Base-by-base conservation (phyloP, 1,140 invertebrate species). In the Phenacoccus solenopsis region DNA sequence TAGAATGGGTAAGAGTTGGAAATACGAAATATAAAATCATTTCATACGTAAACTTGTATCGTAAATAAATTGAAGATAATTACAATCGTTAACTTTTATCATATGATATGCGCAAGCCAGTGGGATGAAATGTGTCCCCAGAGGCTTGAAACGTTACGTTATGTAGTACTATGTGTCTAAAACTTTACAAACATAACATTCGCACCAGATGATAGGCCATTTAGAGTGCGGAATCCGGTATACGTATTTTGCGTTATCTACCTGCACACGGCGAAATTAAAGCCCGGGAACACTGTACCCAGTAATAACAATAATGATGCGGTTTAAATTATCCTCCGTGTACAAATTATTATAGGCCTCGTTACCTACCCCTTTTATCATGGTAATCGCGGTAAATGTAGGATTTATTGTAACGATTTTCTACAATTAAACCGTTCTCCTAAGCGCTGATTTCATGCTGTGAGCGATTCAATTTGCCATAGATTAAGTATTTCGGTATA, bases 1-100 rank as follows among this genome's bases (percentile, higher is more conserved):
- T n/a, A n/a, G n/a, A n/a, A n/a, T n/a, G n/a, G n/a, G n/a, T n/a
- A n/a, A n/a, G n/a, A n/a, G n/a, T n/a, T n/a, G n/a, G n/a, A n/a
- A n/a, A n/a, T n/a, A n/a, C n/a, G n/a, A n/a, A n/a, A n/a, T n/a
- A n/a, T n/a, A n/a, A n/a, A n/a, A n/a, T n/a, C n/a, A n/a, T n/a
- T n/a, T n/a, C n/a, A n/a, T n/a, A n/a, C n/a, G 30, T 49, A 49
- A 49, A 49, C 38, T 49, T 49, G 20, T 49, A 49, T 49, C 38
- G 38, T 49, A 49, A 49, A 49, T 49, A 49, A 49, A 49, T 49
- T 49, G 38, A 49, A 49, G 38, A n/a, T 49, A 49, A 49, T 49
- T 49, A 49, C 38, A n/a, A 49, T 49, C 38, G 38, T 49, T 49
- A 49, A 49, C 38, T 49, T 49, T 49, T 49, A 49, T 49, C 38